Base-by-base conservation (phyloP, 2,113 vertebrate species). In the Phaethon lepturus region DNA sequence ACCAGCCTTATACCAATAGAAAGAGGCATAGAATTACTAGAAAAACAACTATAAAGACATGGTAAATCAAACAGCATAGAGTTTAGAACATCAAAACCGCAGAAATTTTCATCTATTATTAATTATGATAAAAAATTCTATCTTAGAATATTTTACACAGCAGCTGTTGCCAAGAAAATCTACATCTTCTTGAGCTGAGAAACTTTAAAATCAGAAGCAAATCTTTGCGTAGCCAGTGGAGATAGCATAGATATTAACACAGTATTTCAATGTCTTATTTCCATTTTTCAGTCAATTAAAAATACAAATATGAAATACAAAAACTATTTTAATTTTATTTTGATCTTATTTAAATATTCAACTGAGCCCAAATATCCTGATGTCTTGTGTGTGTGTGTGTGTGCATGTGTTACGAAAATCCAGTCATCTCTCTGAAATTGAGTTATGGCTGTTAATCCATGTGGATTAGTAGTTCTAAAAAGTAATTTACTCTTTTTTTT, bases 61-160 rank as follows among this genome's bases (percentile, higher is more conserved):
- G 1, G 82, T 97, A 98, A 98, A 98, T 98, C 98, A 98, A 98
- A 98, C 98, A 98, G 98, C 98, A 98, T 98, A 98, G 97, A 98
- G 98, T 98, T 98, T 98, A 98, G 98, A 98, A 98, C 98, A 98
- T 98, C 98, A 98, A 98, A 98, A 98, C 86, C 80, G 9, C 89
- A 98, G 98, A 98, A 98, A 98, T 98, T 98, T 98, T 98, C 98
- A 98, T 98, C 98, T 98, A 98, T 98, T 98, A 98, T 98, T 98
- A 98, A 98, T 98, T 98, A 98, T 98, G 98, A 98, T 98, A 98
- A 98, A 98, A 98, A 98, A 98, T 98, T 98, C 98, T 98, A 98
- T 98, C 98, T 98, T 98, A 98, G 98, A 98, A 98, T 98, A 98
- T 98, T 98, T 98, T 98, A 98, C 98, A 96, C 97, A 96, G 97